phyloP scores from a whole-genome alignment of 1,140 invertebrate genomes.

The Schlechtendalia chinensis region DNA sequence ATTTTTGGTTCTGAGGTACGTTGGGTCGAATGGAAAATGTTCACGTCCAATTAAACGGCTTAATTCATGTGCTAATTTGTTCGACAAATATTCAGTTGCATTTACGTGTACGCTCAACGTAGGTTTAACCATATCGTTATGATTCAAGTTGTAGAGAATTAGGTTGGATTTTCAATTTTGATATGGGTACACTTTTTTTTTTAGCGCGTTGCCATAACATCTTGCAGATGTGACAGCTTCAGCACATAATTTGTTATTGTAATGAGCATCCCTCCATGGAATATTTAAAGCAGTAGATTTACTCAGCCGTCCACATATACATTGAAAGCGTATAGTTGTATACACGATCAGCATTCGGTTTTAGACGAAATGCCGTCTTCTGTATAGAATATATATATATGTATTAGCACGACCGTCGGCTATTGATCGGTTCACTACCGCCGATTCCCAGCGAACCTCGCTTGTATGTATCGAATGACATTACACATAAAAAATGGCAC shows the following conservation, averaged over 20 bases:
- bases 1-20: no score
- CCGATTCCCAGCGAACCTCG: neutral
- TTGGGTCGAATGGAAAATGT: no score
- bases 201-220: neutral
- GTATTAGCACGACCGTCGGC: no score
- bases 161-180: neutral
- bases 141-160: neutral
- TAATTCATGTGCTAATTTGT: no score
- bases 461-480: neutral
- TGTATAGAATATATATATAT: no score
- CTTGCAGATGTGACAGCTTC: neutral
- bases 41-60: neutral
- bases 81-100: neutral
- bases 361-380: neutral
- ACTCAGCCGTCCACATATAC: neutral
- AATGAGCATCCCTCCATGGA: slow-evolving; percentile 27
- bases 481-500: slow-evolving; percentile 4
- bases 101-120: neutral
- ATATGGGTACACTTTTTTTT: neutral
- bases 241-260: slow-evolving; percentile 42
- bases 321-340: no score
- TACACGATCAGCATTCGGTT: neutral
- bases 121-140: no score
- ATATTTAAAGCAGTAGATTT: slow-evolving; percentile 39
- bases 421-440: neutral